Evolutionary conservation across 2,113 vertebrate genomes (phyloP), one percentile per base, ranked within the genome.

Genomic region (Burhinus oedicnemus): DNA sequence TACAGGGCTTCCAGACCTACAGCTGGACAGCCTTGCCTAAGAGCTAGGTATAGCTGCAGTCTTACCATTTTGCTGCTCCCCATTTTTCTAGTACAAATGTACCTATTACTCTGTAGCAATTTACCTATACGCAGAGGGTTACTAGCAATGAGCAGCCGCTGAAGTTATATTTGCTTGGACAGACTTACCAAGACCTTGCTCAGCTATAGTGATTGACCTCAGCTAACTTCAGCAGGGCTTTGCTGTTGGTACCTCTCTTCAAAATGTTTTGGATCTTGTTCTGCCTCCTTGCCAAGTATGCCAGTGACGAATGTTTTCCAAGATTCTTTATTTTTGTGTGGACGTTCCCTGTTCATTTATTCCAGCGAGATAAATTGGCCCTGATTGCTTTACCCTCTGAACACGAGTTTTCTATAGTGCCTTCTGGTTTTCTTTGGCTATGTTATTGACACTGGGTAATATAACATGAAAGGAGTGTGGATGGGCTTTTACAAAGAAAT

Each of bases 401-500:
- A 95, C 30, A 23, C 16, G 45, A 80, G 74, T 90, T 94, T 87
- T 90, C 92, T 76, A 27, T 25, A 30, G 66, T 71, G 78, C 49
- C 87, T 97, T 86, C 34, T 84, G 87, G 74, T 96, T 96, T 95
- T 83, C 70, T 93, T 71, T 91, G 92, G 92, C 89, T 52, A 25
- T 25, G 30, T 94, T 97, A 96, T 97, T 95, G 96, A 90, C 92
- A 87, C 54, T 34, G 83, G 84, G 64, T 95, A 96, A 95, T 93
- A 74, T 69, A 89, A 96, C 90, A 97, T 95, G 87, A 97, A 98
- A 98, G 96, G 75, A 83, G 93, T 42, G 62, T 76, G 88, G 83
- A 93, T 76, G 78, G 83, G 96, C 95, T 98, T 98, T 98, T 96
- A 95, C 98, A 97, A 97, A 98, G 97, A 98, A 98, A 89, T 96